These are phyloP conservation scores for Pomatorhinus ruficollis DNA, from an alignment of 2,113 vertebrate species.

Conservation along the genomic window DNA sequence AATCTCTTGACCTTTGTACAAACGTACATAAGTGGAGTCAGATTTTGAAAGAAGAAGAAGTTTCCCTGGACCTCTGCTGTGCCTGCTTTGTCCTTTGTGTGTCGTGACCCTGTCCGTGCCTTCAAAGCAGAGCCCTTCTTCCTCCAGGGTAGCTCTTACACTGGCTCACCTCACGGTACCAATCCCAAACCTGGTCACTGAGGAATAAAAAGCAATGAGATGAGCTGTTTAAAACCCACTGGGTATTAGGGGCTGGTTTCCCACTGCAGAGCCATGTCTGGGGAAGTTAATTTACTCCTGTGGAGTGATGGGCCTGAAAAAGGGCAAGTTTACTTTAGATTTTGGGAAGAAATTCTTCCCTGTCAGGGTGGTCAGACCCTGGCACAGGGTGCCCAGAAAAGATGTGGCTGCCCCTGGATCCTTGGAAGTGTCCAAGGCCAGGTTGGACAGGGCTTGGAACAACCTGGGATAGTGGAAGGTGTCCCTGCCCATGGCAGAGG, in stretches of 20 bases:
- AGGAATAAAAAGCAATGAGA: neutral
- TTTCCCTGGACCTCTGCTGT: too few relatives aligned
- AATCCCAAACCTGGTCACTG: neutral
- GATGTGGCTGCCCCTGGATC: neutral
- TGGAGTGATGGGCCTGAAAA: fast-evolving
- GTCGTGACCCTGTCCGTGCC: too few relatives aligned
- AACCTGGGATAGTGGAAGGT: fast-evolving
- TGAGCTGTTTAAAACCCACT: neutral
- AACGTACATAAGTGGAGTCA: too few relatives aligned
- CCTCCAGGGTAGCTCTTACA: neutral
- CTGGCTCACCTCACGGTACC: neutral
- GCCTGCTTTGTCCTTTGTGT: too few relatives aligned
- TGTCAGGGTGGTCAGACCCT: neutral
- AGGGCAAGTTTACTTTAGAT: neutral
- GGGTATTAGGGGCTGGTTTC: neutral
- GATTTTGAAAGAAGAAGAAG: too few relatives aligned
- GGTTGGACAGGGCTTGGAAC: fast-evolving
- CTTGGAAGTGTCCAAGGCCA: neutral
- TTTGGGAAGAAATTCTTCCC: neutral
- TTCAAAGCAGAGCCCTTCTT: neutral
- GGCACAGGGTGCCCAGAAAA: neutral
- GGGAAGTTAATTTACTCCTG: neutral
- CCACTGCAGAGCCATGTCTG: neutral
- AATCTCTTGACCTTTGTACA: too few relatives aligned
- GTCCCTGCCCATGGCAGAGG: neutral